phyloP scores from a whole-genome alignment of 2,113 vertebrate species.

The Sylvietta virens region DNA sequence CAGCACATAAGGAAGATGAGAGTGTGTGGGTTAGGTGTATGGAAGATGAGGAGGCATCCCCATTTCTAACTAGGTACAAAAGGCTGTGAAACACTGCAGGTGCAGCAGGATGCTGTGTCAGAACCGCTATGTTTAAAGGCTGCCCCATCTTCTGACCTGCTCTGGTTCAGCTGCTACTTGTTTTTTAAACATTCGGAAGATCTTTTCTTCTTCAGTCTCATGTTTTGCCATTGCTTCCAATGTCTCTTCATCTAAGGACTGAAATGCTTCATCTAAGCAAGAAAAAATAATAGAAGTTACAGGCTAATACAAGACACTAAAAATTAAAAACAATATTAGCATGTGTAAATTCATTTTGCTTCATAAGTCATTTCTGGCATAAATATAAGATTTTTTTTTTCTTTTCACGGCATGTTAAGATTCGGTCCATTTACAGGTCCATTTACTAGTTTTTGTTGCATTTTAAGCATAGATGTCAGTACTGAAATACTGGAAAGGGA shows the following conservation, averaged over 20 bases:
- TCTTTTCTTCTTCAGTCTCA: conserved; percentile 84
- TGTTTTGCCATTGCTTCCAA: conserved; percentile 89
- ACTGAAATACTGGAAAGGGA: not conserved
- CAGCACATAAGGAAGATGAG: not conserved
- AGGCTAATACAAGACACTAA: not conserved
- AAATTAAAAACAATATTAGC: not conserved
- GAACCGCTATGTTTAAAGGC: not conserved
- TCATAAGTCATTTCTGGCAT: not conserved
- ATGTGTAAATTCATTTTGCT: not conserved
- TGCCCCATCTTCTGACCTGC: conserved; percentile 75
- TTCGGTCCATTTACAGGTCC: not conserved
- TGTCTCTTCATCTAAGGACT: conserved; percentile 73
- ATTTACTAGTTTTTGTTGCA: not conserved
- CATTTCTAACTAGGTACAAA: not conserved
- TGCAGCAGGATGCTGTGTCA: not conserved
- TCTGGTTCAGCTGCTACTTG: conserved; percentile 82
- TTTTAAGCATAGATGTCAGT: not conserved
- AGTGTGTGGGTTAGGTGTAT: not conserved
- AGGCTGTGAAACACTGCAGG: not conserved
- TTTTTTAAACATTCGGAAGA: conserved; percentile 86
- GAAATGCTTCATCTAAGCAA: conserved; percentile 44
- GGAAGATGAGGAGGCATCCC: not conserved
- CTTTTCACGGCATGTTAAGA: not conserved
- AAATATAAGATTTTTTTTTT: not conserved
- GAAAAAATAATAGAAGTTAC: not conserved